These are phyloP conservation scores for Psylliodes chrysocephalus DNA, from an alignment of 2,888 invertebrate species.

Conservation along the genomic window DNA sequence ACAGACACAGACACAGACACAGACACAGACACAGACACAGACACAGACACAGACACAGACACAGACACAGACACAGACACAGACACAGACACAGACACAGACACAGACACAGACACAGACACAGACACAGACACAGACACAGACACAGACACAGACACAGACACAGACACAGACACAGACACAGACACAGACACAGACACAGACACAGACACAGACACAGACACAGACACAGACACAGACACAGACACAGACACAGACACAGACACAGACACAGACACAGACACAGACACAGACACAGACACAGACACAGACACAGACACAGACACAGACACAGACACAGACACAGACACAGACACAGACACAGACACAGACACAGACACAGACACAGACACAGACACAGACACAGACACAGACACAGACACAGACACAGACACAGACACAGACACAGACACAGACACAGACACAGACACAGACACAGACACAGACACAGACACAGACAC, in stretches of 20 bases:
- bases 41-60: neutral
- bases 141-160: neutral
- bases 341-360: neutral
- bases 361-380: neutral
- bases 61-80: neutral
- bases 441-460: neutral
- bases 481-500: neutral
- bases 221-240: neutral
- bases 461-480: neutral
- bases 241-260: neutral
- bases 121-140: neutral
- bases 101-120: neutral
- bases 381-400: neutral
- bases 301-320: neutral
- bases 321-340: neutral
- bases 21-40: neutral
- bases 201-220: neutral
- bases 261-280: neutral
- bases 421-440: neutral
- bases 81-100: neutral
- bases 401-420: neutral
- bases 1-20: neutral
- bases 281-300: neutral
- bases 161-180: neutral
- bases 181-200: neutral